Percentiles rank a stretch among this genome's conserved stretches.
These are phyloP conservation scores for Scylla paramamosain DNA, from an alignment of 1,140 invertebrate species.

Conservation along the genomic window DNA sequence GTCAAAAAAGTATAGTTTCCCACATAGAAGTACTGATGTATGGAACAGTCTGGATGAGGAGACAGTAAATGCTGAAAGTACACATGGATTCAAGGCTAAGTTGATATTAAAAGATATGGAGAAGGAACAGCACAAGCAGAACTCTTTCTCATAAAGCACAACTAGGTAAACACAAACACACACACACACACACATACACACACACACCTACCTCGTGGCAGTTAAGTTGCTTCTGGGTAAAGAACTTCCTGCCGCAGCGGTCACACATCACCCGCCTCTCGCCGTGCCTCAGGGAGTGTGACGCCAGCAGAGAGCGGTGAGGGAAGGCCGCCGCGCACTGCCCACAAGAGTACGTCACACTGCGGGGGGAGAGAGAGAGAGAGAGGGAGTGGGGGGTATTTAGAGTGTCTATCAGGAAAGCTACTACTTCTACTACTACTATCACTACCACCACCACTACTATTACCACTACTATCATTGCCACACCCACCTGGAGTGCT, in stretches of 20 bases:
- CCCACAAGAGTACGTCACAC: conserved; percentile 44
- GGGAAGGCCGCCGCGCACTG: conserved; percentile 54
- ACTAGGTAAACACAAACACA: too few relatives aligned
- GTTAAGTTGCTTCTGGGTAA: conserved; percentile 67
- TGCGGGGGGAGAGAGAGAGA: not conserved
- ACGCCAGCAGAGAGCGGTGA: conserved; percentile 50
- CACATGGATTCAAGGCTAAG: too few relatives aligned
- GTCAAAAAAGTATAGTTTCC: too few relatives aligned
- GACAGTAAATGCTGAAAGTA: too few relatives aligned
- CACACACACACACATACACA: not conserved
- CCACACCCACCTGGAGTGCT: conserved; percentile 50
- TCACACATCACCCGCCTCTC: conserved; percentile 65
- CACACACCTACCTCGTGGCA: conserved; percentile 55
- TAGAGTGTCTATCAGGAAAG: too few relatives aligned
- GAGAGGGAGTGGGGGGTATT: not conserved
- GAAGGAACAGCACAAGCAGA: too few relatives aligned
- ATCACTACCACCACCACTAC: not conserved
- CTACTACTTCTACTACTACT: not conserved
- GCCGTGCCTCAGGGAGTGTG: conserved; percentile 60
- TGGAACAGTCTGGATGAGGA: too few relatives aligned
- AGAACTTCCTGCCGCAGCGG: conserved; percentile 66
- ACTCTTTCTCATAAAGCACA: too few relatives aligned
- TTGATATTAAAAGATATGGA: too few relatives aligned
- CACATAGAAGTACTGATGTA: too few relatives aligned
- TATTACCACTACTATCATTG: not conserved